Conservation (phyloP, 1,140 invertebrate genomes). For the Pectinophora gossypiella region DNA sequence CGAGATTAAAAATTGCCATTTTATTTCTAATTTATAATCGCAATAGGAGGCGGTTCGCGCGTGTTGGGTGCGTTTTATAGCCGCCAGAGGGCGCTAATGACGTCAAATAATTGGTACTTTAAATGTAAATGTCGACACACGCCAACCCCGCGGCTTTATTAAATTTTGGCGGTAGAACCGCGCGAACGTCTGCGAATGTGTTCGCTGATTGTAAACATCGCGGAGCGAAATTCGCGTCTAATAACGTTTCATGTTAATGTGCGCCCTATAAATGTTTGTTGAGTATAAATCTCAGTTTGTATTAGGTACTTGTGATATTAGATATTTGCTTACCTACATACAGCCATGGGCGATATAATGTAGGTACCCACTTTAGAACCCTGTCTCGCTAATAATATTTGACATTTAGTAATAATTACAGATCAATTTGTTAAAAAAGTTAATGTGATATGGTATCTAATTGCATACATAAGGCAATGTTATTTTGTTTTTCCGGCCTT, state of each 20-base stretch:
- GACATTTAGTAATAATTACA: too few species aligned
- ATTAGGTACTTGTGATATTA: too few species aligned
- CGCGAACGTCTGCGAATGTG: not conserved
- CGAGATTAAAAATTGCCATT: constrained; percentile 51
- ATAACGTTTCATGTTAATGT: not conserved
- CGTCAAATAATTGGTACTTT: constrained; percentile 72
- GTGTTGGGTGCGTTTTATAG: constrained; percentile 70
- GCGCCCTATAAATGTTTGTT: too few species aligned
- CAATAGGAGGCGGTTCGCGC: constrained; percentile 40
- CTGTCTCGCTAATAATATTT: too few species aligned
- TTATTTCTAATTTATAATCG: constrained; percentile 63
- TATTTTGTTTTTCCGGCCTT: too few species aligned
- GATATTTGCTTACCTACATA: too few species aligned
- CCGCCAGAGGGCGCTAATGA: constrained; percentile 66
- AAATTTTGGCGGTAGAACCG: constrained; percentile 49
- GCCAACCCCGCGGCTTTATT: constrained; percentile 60
- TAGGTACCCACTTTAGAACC: too few species aligned
- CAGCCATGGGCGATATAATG: too few species aligned
- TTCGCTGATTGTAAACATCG: constrained; percentile 1
- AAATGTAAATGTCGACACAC: constrained; percentile 72
- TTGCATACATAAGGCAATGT: too few species aligned
- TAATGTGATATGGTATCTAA: too few species aligned
- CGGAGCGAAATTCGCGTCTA: not conserved
- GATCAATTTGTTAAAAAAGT: too few species aligned
- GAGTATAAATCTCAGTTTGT: too few species aligned